These are phyloP conservation scores for Agrochola lychnidis DNA, from an alignment of 2,888 invertebrate species.

Conservation along the genomic window DNA sequence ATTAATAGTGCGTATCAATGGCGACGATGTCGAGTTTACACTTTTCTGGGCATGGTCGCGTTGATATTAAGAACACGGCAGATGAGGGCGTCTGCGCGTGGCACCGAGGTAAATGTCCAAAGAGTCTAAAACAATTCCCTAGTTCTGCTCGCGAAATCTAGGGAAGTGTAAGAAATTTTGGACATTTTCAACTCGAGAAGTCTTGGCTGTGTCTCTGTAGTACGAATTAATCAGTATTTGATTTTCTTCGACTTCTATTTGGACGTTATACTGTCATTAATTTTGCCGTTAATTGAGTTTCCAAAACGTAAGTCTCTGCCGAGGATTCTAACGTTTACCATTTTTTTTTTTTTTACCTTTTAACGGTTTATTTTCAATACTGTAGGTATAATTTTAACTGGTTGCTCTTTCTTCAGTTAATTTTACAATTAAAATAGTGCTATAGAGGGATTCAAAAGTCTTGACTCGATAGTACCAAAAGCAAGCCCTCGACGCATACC, in stretches of 20 bases:
- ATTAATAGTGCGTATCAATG: slow-evolving; percentile 15
- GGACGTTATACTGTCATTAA: slow-evolving; percentile 14
- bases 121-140: neutral
- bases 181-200: slow-evolving; percentile 19
- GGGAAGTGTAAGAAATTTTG: slow-evolving; percentile 2
- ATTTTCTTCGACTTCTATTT: slow-evolving; percentile 35
- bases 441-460: slow-evolving; percentile 37
- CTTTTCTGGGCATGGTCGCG: slow-evolving; percentile 39
- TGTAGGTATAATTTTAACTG: slow-evolving; percentile 21
- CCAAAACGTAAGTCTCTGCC: slow-evolving; percentile 2
- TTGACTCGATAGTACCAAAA: neutral
- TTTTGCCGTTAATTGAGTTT: slow-evolving; percentile 12
- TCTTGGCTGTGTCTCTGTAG: slow-evolving; percentile 39
- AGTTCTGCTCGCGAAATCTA: neutral
- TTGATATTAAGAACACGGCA: slow-evolving; percentile 17
- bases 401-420: slow-evolving; percentile 11
- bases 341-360: neutral
- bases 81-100: neutral
- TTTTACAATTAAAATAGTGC: slow-evolving; percentile 35
- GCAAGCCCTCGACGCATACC: slow-evolving; percentile 12
- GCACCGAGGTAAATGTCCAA: slow-evolving; percentile 13
- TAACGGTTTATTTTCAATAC: slow-evolving; percentile 8
- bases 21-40: slow-evolving; percentile 32
- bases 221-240: slow-evolving; percentile 33
- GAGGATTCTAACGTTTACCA: neutral